Conservation (phyloP, 2,113 vertebrate genomes). For the Hydrolagus affinis region DNA sequence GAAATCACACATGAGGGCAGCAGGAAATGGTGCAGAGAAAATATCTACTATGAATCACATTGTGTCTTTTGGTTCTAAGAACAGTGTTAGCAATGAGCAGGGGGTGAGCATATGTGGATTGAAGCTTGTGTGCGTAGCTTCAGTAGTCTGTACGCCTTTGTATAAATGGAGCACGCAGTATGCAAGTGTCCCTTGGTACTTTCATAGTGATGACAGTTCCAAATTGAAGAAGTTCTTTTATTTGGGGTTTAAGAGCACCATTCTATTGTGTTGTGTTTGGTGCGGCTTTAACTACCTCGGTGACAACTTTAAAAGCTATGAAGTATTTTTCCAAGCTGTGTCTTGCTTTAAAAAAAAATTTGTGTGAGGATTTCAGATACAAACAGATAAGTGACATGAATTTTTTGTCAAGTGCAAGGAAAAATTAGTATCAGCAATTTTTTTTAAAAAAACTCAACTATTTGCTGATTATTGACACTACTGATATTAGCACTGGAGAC, state of each 20-base stretch:
- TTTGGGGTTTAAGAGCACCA: background rate
- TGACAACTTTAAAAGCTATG: background rate
- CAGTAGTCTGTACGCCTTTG: too few species aligned
- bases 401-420: too few species aligned
- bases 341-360: background rate
- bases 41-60: background rate
- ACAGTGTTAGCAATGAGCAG: background rate
- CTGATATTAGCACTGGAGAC: too few species aligned
- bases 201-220: background rate
- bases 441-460: too few species aligned
- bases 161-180: too few species aligned
- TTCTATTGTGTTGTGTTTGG: background rate
- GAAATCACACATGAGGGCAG: conserved; percentile 28
- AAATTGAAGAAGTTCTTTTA: background rate
- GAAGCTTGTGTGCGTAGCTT: background rate
- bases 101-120: background rate
- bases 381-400: too few species aligned
- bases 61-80: background rate
- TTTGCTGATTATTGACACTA: too few species aligned
- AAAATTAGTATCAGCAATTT: too few species aligned
- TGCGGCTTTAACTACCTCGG: background rate
- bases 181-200: background rate
- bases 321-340: background rate
- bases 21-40: conserved; percentile 15
- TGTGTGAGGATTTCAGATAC: too few species aligned